Percentiles rank a stretch among this genome's conserved stretches.
Evolutionary conservation across 2,113 vertebrate genomes (phyloP).

Genomic region (Hyla sarda): DNA sequence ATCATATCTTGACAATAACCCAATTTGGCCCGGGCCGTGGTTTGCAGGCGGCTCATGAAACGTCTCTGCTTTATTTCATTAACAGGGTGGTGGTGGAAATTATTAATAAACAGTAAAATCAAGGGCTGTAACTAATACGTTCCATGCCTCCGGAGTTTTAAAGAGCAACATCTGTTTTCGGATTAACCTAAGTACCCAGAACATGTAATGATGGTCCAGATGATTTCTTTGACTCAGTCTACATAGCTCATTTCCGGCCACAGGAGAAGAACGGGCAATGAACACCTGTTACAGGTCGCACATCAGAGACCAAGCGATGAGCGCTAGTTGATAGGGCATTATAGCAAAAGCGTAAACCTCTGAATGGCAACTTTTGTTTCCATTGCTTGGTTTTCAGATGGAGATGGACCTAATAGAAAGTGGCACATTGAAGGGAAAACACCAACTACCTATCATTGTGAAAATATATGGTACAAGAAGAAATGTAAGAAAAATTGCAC

Average conservation of each 20-base stretch:
- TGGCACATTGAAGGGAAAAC: neutral
- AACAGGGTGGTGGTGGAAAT: slow-evolving; percentile 40
- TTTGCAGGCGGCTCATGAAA: neutral
- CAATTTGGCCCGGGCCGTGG: neutral
- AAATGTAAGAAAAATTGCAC: too few relatives aligned
- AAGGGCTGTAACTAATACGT: slow-evolving; percentile 32
- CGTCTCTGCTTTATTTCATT: slow-evolving; percentile 39
- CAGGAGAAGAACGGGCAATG: fast-evolving
- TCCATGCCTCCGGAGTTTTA: slow-evolving; percentile 25
- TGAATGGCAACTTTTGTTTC: neutral
- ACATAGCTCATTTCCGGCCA: neutral
- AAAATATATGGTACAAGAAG: too few relatives aligned
- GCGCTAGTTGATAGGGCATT: neutral
- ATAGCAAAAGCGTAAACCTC: neutral
- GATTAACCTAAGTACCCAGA: slow-evolving; percentile 41
- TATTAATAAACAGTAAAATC: slow-evolving; percentile 53
- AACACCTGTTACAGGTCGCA: neutral
- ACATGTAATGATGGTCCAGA: neutral
- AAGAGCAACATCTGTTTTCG: slow-evolving; percentile 45
- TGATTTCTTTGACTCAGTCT: neutral
- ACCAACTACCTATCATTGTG: too few relatives aligned
- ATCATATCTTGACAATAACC: neutral
- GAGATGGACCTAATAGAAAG: neutral
- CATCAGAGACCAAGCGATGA: neutral
- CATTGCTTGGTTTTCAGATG: neutral